A percentile compares a stretch with the other conserved stretches of the same genome.
These are phyloP conservation scores for Hystrix cristata DNA, from an alignment of 2,113 vertebrate genomes.

Conservation along the genomic window DNA sequence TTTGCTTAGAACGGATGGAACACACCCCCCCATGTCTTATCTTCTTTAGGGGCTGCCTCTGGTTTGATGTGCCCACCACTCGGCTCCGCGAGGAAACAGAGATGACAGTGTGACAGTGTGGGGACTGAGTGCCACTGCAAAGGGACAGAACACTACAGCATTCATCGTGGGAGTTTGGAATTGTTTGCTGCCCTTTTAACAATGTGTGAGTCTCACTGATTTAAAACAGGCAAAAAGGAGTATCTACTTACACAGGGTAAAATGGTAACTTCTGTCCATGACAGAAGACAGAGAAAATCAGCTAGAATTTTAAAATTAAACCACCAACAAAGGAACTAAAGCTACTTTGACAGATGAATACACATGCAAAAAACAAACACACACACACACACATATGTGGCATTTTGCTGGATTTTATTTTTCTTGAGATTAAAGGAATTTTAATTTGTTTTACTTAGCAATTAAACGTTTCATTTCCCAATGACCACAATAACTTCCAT, in stretches of 20 bases:
- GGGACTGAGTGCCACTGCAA: rapidly evolving
- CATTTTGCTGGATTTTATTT: conserved; percentile 39
- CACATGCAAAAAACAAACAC: too few species aligned
- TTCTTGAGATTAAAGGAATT: conserved; percentile 35
- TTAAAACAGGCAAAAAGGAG: not conserved
- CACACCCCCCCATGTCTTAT: too few species aligned
- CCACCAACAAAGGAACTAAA: not conserved
- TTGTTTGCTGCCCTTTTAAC: not conserved
- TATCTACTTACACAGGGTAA: not conserved
- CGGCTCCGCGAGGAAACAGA: not conserved
- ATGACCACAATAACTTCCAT: not conserved
- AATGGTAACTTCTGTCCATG: not conserved
- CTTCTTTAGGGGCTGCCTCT: not conserved
- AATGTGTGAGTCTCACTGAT: not conserved
- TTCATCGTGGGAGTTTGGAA: not conserved
- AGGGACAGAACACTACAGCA: not conserved
- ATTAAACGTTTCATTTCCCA: conserved; percentile 55
- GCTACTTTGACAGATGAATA: not conserved
- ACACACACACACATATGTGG: too few species aligned
- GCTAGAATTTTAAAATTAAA: conserved; percentile 21
- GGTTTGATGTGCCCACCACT: not conserved
- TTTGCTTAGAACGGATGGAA: not conserved
- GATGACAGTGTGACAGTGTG: too few species aligned
- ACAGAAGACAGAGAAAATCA: conserved; percentile 9
- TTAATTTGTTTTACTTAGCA: conserved; percentile 46